A percentile compares a stretch with the other conserved stretches of the same genome.
Evolutionary conservation across 2,888 invertebrate species (phyloP).

Genomic region (Nymphalis urticae): DNA sequence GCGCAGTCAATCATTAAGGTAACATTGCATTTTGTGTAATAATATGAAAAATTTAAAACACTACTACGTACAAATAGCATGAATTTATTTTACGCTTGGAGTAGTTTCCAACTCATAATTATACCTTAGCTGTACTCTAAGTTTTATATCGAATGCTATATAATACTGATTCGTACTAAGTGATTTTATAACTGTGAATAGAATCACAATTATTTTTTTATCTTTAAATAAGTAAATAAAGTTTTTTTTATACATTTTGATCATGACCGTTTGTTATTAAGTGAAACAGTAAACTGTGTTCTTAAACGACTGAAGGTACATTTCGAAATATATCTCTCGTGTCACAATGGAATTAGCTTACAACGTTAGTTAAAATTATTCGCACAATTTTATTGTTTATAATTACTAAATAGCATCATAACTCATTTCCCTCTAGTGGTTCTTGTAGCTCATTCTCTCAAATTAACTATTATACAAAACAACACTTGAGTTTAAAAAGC

Average conservation of each 20-base stretch:
- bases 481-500: constrained; percentile 44
- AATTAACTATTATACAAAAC: constrained; percentile 43
- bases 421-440: constrained; percentile 28
- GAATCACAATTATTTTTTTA: neutral
- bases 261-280: no score
- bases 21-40: constrained; percentile 40
- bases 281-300: no score
- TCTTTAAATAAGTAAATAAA: neutral
- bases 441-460: constrained; percentile 36
- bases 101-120: constrained; percentile 58
- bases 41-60: constrained; percentile 47
- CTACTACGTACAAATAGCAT: constrained; percentile 42
- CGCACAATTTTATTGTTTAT: constrained; percentile 30
- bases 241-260: no score
- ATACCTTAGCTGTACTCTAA: constrained; percentile 40
- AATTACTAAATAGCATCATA: constrained; percentile 32
- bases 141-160: constrained; percentile 22
- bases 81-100: constrained; percentile 66
- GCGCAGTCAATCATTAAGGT: constrained; percentile 37
- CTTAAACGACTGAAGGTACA: no score
- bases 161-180: constrained; percentile 12
- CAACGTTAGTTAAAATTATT: constrained; percentile 8
- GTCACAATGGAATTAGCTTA: neutral
- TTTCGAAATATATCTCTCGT: no score
- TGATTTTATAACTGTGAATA: neutral